Evolutionary conservation across 1,140 invertebrate species (phyloP), one percentile per base, ranked within the genome.

Genomic region (Drosophila orosa): DNA sequence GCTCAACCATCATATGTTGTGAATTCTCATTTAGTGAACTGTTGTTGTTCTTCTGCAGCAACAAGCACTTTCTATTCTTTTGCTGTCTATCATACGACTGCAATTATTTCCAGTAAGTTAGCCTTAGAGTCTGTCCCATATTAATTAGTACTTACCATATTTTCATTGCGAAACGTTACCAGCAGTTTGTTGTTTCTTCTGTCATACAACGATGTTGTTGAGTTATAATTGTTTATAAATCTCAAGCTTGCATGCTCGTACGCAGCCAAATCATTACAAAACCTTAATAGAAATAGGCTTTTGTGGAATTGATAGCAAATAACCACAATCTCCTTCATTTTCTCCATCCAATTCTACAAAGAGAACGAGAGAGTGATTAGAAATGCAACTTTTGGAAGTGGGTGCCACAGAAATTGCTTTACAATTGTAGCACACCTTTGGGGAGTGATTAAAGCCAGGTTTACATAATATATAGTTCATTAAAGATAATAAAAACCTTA

Each of bases 131-230:
- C 3, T 3, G 8, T 54, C 3, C 6, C 24, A 7, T 35, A 10
- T 15, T 10, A 57, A 52, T 52, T 10, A 4, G 4, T 40, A 33
- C 82, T 78, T 72, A 94, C 94, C 92, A 95, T 94, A 80, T 96
- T 96, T 82, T 95, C 95, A 92, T 96, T 96, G 33, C 95, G 93
- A 92, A 96, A 96, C 55, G 95, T 96, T 3, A 96, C 95, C 48
- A 96, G 80, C 22, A 96, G 92, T 69, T 95, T 94, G 62, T 94
- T 94, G 52, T 93, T 94, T 44, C 93, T 93, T 76, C 94, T 94
- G 69, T 95, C 93, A 74, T 95, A 95, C 24, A 96, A 92, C 58
- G 95, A 95, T 15, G 95, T 96, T 1, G 95, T 96, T 22, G 94
- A 95, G 78, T 96, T 95, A 78, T 94, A 94, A 90, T 96, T 95